phyloP scores from a whole-genome alignment of 2,797 vertebrate genomes.

The Falco naumanni region DNA sequence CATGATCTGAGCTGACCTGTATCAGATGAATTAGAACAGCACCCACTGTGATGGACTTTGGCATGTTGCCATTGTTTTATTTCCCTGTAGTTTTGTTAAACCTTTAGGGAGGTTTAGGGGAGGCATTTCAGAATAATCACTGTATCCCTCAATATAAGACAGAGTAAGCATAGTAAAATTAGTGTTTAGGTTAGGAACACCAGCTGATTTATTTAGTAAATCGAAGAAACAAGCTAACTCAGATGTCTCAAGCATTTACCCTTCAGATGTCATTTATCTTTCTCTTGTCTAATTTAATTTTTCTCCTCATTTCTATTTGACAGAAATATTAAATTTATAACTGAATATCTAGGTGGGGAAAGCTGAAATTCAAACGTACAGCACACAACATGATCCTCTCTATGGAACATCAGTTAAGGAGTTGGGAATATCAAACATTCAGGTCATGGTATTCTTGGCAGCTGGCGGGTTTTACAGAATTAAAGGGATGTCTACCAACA shows the following conservation, averaged over 20 bases:
- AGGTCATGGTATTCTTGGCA: background rate
- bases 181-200: constrained; percentile 33
- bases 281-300: constrained; percentile 51
- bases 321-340: constrained; percentile 23
- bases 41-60: constrained; percentile 20
- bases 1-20: constrained; percentile 31
- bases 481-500: background rate
- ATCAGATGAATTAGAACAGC: constrained; percentile 28
- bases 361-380: background rate
- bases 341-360: background rate
- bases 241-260: constrained; percentile 29
- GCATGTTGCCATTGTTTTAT: constrained; percentile 36
- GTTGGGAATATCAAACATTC: background rate
- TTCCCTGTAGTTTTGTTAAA: constrained; percentile 31
- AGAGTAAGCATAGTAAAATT: constrained; percentile 18
- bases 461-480: background rate
- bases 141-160: background rate
- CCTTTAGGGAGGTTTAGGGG: constrained; percentile 7
- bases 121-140: constrained; percentile 41
- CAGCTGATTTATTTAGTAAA: constrained; percentile 61
- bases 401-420: constrained; percentile 16
- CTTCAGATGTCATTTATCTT: constrained; percentile 29
- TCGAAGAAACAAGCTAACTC: constrained; percentile 33
- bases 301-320: constrained; percentile 24
- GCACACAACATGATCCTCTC: constrained; percentile 29